A percentile compares a stretch with the other conserved stretches of the same genome.
These are phyloP conservation scores for Butastur rufipennis DNA, from an alignment of 2,113 vertebrate species.

Conservation along the genomic window DNA sequence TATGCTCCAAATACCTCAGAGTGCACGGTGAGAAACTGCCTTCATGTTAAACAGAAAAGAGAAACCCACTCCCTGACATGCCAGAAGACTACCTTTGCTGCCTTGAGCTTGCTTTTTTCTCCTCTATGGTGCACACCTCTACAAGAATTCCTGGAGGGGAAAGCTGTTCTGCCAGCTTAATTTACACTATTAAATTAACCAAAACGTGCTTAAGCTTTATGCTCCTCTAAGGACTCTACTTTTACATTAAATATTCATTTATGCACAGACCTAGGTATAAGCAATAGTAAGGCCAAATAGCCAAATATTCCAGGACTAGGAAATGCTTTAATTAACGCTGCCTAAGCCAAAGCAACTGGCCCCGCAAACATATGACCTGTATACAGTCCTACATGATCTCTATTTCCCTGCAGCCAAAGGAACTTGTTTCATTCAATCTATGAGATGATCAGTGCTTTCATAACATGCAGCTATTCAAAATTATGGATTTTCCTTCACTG, in stretches of 20 bases:
- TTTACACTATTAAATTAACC: background rate
- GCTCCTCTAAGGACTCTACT: background rate
- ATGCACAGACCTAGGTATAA: background rate
- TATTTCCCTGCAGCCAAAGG: background rate
- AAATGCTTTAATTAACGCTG: background rate
- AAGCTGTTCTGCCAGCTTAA: background rate
- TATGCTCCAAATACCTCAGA: background rate
- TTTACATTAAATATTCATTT: background rate
- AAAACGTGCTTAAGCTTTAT: background rate
- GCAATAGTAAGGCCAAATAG: background rate
- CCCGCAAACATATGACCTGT: background rate
- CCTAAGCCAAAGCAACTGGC: background rate
- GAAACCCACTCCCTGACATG: background rate
- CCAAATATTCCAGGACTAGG: background rate
- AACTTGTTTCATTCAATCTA: background rate
- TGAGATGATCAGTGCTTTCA: background rate
- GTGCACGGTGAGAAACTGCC: background rate
- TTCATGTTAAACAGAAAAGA: background rate
- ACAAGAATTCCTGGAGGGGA: background rate
- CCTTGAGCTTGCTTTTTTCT: background rate
- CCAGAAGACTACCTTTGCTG: background rate
- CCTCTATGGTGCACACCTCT: background rate
- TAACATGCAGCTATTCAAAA: background rate
- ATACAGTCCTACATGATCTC: background rate
- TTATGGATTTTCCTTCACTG: background rate